Conservation (phyloP, 2,888 invertebrate species). For the Fabriciana adippe region DNA sequence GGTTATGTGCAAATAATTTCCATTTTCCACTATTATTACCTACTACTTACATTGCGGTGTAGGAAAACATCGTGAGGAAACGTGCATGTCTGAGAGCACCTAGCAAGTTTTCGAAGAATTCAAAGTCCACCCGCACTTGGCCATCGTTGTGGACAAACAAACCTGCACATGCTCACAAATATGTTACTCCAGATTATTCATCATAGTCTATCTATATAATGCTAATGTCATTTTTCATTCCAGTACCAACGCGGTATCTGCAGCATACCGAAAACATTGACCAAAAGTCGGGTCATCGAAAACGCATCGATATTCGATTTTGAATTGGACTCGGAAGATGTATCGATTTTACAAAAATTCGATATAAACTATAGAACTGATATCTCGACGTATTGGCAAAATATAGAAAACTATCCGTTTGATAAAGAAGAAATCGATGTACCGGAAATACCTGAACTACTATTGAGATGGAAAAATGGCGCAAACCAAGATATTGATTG, state of each 20-base stretch:
- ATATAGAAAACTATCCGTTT: conserved; percentile 58
- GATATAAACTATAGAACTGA: conserved; percentile 60
- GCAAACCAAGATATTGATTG: conserved; percentile 49
- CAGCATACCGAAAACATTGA: conserved; percentile 62
- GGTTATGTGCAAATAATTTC: too few relatives aligned
- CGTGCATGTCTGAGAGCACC: too few relatives aligned
- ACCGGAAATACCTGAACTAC: conserved; percentile 45
- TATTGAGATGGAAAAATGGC: conserved; percentile 56
- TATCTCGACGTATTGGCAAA: conserved; percentile 53
- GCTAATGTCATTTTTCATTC: conserved; percentile 31
- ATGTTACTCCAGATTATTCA: too few relatives aligned
- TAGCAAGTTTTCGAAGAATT: too few relatives aligned
- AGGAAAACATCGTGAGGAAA: too few relatives aligned
- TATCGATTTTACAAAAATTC: conserved; percentile 53
- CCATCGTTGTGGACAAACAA: too few relatives aligned
- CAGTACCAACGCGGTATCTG: conserved; percentile 65
- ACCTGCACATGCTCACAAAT: too few relatives aligned
- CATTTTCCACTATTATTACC: too few relatives aligned
- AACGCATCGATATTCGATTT: conserved; percentile 71
- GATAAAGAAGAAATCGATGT: conserved; percentile 45
- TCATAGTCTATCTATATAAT: background rate
- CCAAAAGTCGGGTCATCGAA: conserved; percentile 56
- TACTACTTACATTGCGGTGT: too few relatives aligned
- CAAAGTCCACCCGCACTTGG: too few relatives aligned
- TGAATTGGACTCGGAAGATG: conserved; percentile 52